Base-by-base conservation (phyloP, 2,888 invertebrate species). In the Andrena dorsata region DNA sequence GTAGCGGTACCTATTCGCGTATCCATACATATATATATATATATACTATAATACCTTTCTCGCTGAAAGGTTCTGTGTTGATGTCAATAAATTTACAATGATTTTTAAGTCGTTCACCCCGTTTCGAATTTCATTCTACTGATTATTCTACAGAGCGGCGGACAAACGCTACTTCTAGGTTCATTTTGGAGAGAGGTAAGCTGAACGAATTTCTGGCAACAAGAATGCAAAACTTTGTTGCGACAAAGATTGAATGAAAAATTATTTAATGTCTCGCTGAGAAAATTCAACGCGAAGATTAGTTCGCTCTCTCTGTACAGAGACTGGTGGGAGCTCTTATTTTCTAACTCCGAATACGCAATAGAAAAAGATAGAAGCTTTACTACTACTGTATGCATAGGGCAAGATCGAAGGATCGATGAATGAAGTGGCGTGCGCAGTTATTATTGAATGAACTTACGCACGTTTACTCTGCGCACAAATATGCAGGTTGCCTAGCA, bases 31-130 rank as follows among this genome's bases (percentile, higher is more conserved):
- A 51, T 51, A 20, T 20, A 30, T 6, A 30, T 30, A 30, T 30
- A 30, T 32, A 32, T 32, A 32, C 8, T 32, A 32, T 32, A 32
- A 32, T 32, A 26, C 71, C 49, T 71, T 61, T 30, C 49, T 49
- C 49, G 41, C 47, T 23, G 61, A 10, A 61, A 71, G 71, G 69
- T 69, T 69, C 61, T 71, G 61, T 71, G 71, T 71, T 71, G 49
- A 63, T 72, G 53, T 75, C 68, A 56, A 64, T 76, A 72, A 76
- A 76, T 72, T 76, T 76, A 72, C 56, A 63, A 53, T 71, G 63
- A 72, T 72, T 32, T 51, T 63, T 32, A 63, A 72, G n/a, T 53
- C 32, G 61, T 72, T 63, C 26, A 53, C 23, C 63, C 32, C 30
- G 28, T 30, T 26, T 28, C 28, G n/a, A 51, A n/a, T 30, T 66